Conservation (phyloP, 2,113 vertebrate genomes). For the Odobenus rosmarus region DNA sequence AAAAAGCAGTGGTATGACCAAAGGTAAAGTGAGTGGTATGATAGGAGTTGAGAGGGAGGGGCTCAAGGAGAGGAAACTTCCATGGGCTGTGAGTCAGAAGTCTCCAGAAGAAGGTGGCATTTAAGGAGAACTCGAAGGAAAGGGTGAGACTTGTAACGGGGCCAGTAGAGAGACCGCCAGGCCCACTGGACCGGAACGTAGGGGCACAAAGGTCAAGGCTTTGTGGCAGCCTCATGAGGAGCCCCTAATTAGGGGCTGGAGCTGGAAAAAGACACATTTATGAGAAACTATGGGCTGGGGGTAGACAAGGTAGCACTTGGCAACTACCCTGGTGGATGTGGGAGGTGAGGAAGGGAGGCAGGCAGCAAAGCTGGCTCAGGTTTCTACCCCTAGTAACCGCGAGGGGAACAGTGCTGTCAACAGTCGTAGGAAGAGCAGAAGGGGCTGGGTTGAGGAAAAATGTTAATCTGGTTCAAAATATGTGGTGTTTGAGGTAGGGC, state of each 20-base stretch:
- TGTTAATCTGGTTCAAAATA: not conserved
- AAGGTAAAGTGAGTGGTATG: not conserved
- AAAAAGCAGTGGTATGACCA: not conserved
- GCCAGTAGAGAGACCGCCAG: too few relatives aligned
- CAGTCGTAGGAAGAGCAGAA: not conserved
- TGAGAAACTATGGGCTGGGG: not conserved
- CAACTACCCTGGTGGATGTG: not conserved
- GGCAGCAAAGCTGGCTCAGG: not conserved
- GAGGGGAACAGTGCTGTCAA: not conserved
- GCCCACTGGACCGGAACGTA: accelerated
- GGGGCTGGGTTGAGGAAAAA: not conserved
- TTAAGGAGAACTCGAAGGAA: not conserved
- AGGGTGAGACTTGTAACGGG: not conserved
- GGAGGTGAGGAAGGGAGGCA: not conserved
- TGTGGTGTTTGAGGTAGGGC: not conserved
- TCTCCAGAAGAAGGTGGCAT: not conserved
- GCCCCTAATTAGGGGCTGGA: not conserved
- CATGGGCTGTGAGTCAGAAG: not conserved
- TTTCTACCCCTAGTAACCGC: not conserved
- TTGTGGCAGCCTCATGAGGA: not conserved
- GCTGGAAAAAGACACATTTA: not conserved
- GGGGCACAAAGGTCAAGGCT: not conserved
- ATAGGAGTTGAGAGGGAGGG: not conserved
- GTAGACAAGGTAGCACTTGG: not conserved
- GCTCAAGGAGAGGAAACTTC: not conserved